phyloP scores from a whole-genome alignment of 30 jellyfish, hydroid and myxozoan species.

The Aurelia coerulea region DNA sequence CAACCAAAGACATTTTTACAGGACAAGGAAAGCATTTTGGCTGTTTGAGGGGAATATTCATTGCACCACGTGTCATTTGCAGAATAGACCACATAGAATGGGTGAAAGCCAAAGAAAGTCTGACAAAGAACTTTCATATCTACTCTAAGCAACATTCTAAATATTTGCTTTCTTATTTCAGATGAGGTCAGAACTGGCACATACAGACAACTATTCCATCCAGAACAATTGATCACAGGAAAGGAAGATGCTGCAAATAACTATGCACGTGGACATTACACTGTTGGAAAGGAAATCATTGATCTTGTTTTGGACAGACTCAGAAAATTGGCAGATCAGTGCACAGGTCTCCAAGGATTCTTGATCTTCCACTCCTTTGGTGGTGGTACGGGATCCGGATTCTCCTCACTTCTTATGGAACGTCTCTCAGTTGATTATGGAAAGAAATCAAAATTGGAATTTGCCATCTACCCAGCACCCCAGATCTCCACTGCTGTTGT shows the following conservation, averaged over 20 bases:
- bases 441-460: conserved; percentile 90
- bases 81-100: too few species aligned
- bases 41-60: too few species aligned
- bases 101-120: too few species aligned
- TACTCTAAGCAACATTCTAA: too few species aligned
- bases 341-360: conserved; percentile 98
- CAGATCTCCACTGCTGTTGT: conserved; percentile 97
- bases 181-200: conserved; percentile 98
- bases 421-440: conserved; percentile 95
- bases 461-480: conserved; percentile 98
- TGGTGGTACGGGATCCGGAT: conserved; percentile 99
- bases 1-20: background rate
- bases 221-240: conserved; percentile 96
- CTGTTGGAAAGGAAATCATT: conserved; percentile 93
- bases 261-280: conserved; percentile 99
- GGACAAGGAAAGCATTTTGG: too few species aligned
- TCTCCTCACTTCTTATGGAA: conserved; percentile 93
- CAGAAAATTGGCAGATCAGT: conserved; percentile 92
- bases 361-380: conserved; percentile 97
- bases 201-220: conserved; percentile 93
- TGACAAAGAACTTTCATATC: too few species aligned
- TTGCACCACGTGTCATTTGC: too few species aligned
- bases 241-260: conserved; percentile 98
- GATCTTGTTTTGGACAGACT: conserved; percentile 90
- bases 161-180: conserved; percentile 5